A percentile compares a stretch with the other conserved stretches of the same genome.
Conservation (phyloP, 2,888 invertebrate genomes). For the Eristalis intricaria region DNA sequence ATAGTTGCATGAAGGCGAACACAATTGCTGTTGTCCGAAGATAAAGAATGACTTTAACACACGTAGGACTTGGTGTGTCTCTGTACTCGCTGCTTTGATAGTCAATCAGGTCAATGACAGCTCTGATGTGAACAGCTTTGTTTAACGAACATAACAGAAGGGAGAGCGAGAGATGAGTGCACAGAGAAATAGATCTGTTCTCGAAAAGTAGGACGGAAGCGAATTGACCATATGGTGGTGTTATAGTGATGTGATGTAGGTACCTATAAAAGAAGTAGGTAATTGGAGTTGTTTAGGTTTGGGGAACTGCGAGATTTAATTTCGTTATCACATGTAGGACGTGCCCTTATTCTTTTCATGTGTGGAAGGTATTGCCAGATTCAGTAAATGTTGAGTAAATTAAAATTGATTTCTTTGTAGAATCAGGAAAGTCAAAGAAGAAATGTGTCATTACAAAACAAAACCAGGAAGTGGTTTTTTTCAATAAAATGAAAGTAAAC, state of each 20-base stretch:
- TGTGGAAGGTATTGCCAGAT: too few relatives aligned
- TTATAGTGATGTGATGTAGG: background rate
- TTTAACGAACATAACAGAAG: slow-evolving; percentile 9
- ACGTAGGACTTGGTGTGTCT: slow-evolving; percentile 11
- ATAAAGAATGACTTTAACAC: slow-evolving; percentile 17
- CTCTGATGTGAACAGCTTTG: slow-evolving; percentile 12
- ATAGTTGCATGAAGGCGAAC: slow-evolving; percentile 5
- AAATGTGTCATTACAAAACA: too few relatives aligned
- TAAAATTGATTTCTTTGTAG: too few relatives aligned
- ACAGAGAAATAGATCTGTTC: background rate
- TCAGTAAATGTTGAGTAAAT: too few relatives aligned
- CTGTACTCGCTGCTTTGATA: slow-evolving; percentile 41
- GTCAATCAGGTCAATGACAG: slow-evolving; percentile 72
- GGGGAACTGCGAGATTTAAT: background rate
- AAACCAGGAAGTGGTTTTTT: too few relatives aligned
- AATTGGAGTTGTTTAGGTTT: too few relatives aligned
- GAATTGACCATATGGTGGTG: background rate
- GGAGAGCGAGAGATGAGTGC: background rate
- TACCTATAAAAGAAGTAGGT: background rate
- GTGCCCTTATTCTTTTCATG: too few relatives aligned
- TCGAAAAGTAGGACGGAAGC: slow-evolving; percentile 13
- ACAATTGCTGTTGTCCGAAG: slow-evolving; percentile 1
- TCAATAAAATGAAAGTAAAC: too few relatives aligned
- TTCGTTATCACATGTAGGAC: background rate
- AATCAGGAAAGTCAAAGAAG: too few relatives aligned